Evolutionary conservation across 2,113 vertebrate genomes (phyloP).

Genomic region (Aspidoscelis tigris): DNA sequence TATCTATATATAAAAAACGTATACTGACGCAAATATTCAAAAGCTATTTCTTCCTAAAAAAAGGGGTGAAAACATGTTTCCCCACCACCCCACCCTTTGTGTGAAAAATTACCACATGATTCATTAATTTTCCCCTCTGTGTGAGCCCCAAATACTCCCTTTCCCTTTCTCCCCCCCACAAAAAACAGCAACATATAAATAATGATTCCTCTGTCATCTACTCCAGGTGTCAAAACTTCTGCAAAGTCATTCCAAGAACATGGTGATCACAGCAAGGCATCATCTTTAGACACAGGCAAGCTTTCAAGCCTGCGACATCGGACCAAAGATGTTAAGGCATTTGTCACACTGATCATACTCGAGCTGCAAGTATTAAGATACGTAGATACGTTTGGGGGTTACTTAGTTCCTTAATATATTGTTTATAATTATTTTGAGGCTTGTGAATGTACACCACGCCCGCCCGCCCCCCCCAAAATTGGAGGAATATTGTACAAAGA

Average conservation of each 20-base stretch:
- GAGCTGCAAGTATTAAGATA: too few relatives aligned
- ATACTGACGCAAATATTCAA: constrained; percentile 36
- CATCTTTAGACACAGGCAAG: neutral
- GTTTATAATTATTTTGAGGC: too few relatives aligned
- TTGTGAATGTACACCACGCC: too few relatives aligned
- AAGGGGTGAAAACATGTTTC: constrained; percentile 46
- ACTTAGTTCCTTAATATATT: too few relatives aligned
- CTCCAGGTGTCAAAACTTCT: constrained; percentile 47
- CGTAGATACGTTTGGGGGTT: too few relatives aligned
- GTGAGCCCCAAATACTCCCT: neutral
- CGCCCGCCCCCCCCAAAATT: too few relatives aligned
- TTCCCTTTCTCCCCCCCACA: neutral
- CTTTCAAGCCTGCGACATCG: too few relatives aligned
- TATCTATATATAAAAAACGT: constrained; percentile 17
- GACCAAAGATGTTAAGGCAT: too few relatives aligned
- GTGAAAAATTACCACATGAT: constrained; percentile 42
- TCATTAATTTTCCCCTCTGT: constrained; percentile 46
- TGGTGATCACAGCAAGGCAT: neutral
- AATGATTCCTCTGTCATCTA: constrained; percentile 50
- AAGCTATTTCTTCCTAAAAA: constrained; percentile 57
- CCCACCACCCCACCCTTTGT: neutral
- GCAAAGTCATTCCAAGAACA: constrained; percentile 48
- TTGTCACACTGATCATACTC: neutral
- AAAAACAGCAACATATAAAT: neutral
- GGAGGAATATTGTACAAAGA: too few relatives aligned